These are phyloP conservation scores for Clupea harengus DNA, from an alignment of 2,113 vertebrate species.

Conservation along the genomic window DNA sequence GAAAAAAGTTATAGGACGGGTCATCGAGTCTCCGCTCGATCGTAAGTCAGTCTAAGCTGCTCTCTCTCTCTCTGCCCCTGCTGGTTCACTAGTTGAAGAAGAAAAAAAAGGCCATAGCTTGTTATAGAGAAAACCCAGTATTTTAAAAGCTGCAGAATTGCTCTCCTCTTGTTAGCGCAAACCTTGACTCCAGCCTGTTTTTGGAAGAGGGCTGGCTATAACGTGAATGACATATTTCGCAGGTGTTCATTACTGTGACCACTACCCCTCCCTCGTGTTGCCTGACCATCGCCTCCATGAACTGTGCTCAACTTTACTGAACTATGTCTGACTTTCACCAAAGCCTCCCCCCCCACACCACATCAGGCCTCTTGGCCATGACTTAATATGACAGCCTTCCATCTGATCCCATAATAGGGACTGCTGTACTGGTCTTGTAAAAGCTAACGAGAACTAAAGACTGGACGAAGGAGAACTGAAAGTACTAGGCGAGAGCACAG, in stretches of 20 bases:
- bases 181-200: constrained; percentile 48
- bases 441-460: constrained; percentile 14
- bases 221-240: constrained; percentile 48
- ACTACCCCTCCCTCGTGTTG: constrained; percentile 23
- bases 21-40: constrained; percentile 54
- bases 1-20: constrained; percentile 40
- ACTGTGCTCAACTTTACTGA: constrained; percentile 29
- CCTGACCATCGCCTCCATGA: constrained; percentile 28
- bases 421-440: constrained; percentile 9
- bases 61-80: constrained; percentile 23
- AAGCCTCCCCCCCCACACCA: not conserved
- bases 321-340: constrained; percentile 46
- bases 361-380: not conserved
- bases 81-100: constrained; percentile 35
- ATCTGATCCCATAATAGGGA: not conserved
- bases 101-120: constrained; percentile 35
- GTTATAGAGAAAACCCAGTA: constrained; percentile 41
- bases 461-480: constrained; percentile 49
- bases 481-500: constrained; percentile 16
- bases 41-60: constrained; percentile 43
- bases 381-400: constrained; percentile 14
- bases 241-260: constrained; percentile 61
- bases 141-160: constrained; percentile 50
- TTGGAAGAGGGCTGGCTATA: constrained; percentile 21
- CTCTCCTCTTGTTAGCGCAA: constrained; percentile 40